phyloP scores from a whole-genome alignment of 2,113 vertebrate species.

The Oryzias woworae region DNA sequence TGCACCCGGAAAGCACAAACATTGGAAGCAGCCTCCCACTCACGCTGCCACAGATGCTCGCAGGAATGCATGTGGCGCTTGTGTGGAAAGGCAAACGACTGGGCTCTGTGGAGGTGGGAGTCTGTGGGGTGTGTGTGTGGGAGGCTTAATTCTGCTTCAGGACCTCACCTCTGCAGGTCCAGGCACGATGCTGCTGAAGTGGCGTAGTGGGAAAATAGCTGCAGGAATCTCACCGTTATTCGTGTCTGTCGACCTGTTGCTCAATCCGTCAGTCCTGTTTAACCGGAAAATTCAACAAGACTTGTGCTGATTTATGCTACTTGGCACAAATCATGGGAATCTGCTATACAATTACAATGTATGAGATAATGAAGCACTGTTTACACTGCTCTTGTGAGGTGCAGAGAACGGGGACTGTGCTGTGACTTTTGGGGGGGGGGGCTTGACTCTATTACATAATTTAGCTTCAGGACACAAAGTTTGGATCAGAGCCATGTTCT shows the following conservation, averaged over 20 bases:
- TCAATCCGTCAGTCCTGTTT: conserved; percentile 45
- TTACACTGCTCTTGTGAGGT: not conserved
- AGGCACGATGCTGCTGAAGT: conserved; percentile 49
- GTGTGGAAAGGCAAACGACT: conserved; percentile 26
- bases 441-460: not conserved
- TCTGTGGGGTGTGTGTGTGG: conserved; percentile 39
- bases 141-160: conserved; percentile 51
- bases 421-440: no score
- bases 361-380: not conserved
- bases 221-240: conserved; percentile 53
- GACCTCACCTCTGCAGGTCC: conserved; percentile 58
- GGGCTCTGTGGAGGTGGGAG: conserved; percentile 47
- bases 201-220: conserved; percentile 55
- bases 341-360: not conserved
- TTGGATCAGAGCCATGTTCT: not conserved
- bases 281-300: conserved; percentile 37
- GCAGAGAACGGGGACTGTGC: not conserved
- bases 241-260: conserved; percentile 33
- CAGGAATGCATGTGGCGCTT: conserved; percentile 14
- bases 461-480: not conserved
- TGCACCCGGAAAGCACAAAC: conserved; percentile 18
- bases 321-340: conserved; percentile 29
- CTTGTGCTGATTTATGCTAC: conserved; percentile 18
- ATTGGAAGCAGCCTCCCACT: conserved; percentile 23
- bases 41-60: not conserved